Evolutionary conservation across 2,113 vertebrate species (phyloP), one percentile per base, ranked within the genome.

Genomic region (Gambusia holbrooki): DNA sequence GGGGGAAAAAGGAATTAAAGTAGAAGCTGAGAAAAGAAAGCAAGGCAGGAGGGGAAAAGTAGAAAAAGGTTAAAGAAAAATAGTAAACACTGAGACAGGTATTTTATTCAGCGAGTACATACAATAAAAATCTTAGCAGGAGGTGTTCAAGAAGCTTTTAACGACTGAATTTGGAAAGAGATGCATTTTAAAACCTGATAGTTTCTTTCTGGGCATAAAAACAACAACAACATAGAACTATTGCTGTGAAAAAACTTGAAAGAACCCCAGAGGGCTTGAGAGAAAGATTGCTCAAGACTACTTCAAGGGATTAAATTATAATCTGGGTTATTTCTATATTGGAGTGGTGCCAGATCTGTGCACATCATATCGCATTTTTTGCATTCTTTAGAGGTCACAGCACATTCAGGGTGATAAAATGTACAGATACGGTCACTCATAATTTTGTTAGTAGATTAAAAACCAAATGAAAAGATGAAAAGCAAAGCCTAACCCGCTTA

Each of bases 1-100:
- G 22, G 2, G 42, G 2, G 9, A 58, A 58, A 58, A 58, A 58
- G 2, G 77, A 69, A 74, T 75, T 79, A 63, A 77, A 87, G 82
- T 64, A 79, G 58, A 35, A 76, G 45, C 75, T 19, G 14, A 73
- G 17, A n/a, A 32, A 29, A 66, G 28, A 17, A 68, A 17, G 63
- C 4, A 11, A 45, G 8, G 61, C 22, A 10, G 25, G 13, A 14
- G 37, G 27, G 14, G 58, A 27, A 64, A 42, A 62, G 2, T 28
- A 35, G 32, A 72, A 64, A 12, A 72, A 73, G 27, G 45, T 17
- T 17, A 78, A 75, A 45, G 51, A 64, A 63, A 63, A 29, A 7
- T n/a, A 27, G 60, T 45, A 3, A 65, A 61, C 25, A 30, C 25
- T 58, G 8, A 58, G 5, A n/a, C 7, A 25, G 51, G 51, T 58